These are phyloP conservation scores for Tupiocoris notatus DNA, from an alignment of 2,888 invertebrate genomes.

Conservation along the genomic window DNA sequence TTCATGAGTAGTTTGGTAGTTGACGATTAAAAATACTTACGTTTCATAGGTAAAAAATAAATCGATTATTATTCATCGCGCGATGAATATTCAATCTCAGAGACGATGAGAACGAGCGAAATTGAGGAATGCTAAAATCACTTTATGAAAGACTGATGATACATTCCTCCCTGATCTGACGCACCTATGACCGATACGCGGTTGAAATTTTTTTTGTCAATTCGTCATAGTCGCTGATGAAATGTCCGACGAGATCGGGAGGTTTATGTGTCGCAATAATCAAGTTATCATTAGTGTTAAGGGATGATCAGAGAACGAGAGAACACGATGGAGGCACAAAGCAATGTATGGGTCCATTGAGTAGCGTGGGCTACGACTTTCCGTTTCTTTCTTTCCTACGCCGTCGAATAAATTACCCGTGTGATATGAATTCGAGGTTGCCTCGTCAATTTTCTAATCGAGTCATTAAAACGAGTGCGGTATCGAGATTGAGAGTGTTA, in stretches of 20 bases:
- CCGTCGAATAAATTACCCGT: neutral
- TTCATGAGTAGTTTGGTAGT: slow-evolving; percentile 24
- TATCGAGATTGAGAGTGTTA: neutral
- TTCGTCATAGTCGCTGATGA: neutral
- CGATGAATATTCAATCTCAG: neutral
- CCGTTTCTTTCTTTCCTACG: neutral
- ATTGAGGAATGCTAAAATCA: neutral
- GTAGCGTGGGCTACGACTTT: slow-evolving; percentile 10
- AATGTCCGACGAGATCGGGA: slow-evolving; percentile 3
- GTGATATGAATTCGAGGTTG: neutral
- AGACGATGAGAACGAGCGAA: neutral
- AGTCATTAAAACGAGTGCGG: neutral
- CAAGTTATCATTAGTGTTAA: slow-evolving; percentile 38
- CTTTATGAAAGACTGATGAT: slow-evolving; percentile 30
- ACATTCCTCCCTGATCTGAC: slow-evolving; percentile 18
- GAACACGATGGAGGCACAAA: slow-evolving; percentile 24
- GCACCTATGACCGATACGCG: neutral
- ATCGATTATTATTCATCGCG: neutral
- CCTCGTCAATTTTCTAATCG: neutral
- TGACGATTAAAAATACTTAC: neutral
- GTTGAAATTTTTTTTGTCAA: neutral
- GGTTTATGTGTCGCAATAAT: slow-evolving; percentile 14
- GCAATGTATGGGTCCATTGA: slow-evolving; percentile 30
- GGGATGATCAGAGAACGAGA: slow-evolving; percentile 10
- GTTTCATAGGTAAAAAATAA: neutral